These are phyloP conservation scores for Chironomus tepperi DNA, from an alignment of 1,140 invertebrate genomes.

Conservation along the genomic window DNA sequence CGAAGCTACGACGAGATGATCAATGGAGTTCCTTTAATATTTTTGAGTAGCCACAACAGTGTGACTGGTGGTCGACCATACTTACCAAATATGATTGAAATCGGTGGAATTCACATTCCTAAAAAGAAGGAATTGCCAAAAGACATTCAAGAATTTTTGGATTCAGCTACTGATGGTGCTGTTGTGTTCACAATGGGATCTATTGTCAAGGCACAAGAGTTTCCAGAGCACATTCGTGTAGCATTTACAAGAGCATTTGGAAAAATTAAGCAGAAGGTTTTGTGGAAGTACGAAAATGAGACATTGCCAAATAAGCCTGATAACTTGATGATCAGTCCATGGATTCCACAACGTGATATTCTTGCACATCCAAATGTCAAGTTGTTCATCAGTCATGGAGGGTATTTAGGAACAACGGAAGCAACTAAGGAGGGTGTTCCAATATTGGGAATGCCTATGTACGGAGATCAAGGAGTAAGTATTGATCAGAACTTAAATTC, in stretches of 20 bases:
- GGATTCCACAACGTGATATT: conserved; percentile 55
- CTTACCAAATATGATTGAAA: conserved; percentile 29
- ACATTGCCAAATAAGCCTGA: conserved; percentile 33
- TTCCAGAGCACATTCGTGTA: conserved; percentile 32
- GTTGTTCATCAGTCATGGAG: conserved; percentile 59
- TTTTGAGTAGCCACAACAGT: conserved; percentile 29
- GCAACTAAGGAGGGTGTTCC: conserved; percentile 46
- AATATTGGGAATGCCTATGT: conserved; percentile 46
- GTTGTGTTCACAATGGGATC: conserved; percentile 38
- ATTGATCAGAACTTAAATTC: no score
- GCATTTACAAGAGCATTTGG: conserved; percentile 37
- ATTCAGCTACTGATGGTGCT: conserved; percentile 32
- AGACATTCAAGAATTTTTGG: conserved; percentile 31
- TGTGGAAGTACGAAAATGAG: conserved; percentile 45
- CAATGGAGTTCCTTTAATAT: neutral
- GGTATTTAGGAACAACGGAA: conserved; percentile 56
- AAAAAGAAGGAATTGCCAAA: conserved; percentile 31
- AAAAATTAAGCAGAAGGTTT: conserved; percentile 38
- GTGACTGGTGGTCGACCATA: no score
- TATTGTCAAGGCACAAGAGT: conserved; percentile 29
- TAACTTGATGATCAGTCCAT: no score
- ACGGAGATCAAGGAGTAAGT: conserved; percentile 46
- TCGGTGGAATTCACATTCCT: conserved; percentile 31
- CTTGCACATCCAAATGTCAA: conserved; percentile 50
- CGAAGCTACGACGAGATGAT: neutral